phyloP scores from a whole-genome alignment of 2,113 vertebrate genomes.

The Collichthys lucidus region DNA sequence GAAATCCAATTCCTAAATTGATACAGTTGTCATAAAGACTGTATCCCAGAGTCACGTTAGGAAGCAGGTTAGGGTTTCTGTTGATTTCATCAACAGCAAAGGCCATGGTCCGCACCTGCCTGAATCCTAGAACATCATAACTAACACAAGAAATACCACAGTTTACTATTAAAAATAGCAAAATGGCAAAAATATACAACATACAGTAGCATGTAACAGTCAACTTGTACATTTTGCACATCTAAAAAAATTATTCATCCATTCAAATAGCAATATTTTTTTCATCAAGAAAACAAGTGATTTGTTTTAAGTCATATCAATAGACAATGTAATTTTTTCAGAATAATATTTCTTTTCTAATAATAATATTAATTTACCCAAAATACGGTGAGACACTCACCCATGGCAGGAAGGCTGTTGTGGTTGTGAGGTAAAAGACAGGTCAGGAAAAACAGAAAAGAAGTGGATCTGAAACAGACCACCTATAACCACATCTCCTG shows the following conservation, averaged over 20 bases:
- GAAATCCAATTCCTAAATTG: constrained; percentile 67
- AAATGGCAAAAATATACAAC: neutral
- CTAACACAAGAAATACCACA: neutral
- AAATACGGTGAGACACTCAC: constrained; percentile 34
- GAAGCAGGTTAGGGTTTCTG: constrained; percentile 68
- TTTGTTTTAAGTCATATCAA: neutral
- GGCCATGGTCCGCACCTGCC: constrained; percentile 30
- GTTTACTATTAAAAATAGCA: too few species aligned
- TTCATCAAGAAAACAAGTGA: too few species aligned
- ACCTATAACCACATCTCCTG: constrained; percentile 66
- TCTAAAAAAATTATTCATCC: too few species aligned
- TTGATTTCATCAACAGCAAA: constrained; percentile 69
- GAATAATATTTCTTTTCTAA: neutral
- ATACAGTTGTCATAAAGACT: constrained; percentile 75
- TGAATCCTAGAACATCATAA: constrained; percentile 32
- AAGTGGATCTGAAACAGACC: constrained; percentile 62
- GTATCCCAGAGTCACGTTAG: constrained; percentile 78
- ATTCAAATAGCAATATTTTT: neutral
- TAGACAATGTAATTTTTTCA: neutral
- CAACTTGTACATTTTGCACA: too few species aligned
- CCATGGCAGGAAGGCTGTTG: constrained; percentile 49
- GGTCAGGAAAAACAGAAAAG: constrained; percentile 47
- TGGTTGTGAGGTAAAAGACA: constrained; percentile 57
- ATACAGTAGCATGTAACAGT: neutral
- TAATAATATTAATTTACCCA: too few species aligned